phyloP scores from a whole-genome alignment of 1,140 invertebrate species.

The Camponotus floridanus region DNA sequence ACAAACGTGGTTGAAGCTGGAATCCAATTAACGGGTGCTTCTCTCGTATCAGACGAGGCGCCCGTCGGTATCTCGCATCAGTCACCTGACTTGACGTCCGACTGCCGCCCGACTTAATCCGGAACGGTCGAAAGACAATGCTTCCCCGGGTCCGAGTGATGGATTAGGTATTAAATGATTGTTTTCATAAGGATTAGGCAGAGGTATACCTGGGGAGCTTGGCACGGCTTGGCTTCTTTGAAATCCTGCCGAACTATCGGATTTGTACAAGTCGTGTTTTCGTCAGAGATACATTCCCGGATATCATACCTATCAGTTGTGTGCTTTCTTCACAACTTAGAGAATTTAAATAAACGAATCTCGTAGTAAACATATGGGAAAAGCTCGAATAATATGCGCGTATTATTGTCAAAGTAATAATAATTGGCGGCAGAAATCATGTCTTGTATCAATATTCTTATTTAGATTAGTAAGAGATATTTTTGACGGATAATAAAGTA shows the following conservation, averaged over 20 bases:
- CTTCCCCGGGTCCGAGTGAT: slow-evolving; percentile 64
- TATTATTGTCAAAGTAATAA: neutral
- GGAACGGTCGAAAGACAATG: slow-evolving; percentile 72
- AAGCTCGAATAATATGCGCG: neutral
- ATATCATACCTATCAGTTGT: slow-evolving; percentile 52
- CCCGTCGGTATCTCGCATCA: slow-evolving; percentile 63
- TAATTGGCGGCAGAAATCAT: too few species aligned
- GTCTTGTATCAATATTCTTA: neutral
- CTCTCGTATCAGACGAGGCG: slow-evolving; percentile 39
- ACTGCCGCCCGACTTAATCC: slow-evolving; percentile 73
- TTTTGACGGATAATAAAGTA: neutral
- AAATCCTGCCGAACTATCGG: neutral
- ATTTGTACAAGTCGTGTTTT: slow-evolving; percentile 73
- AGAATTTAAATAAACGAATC: neutral
- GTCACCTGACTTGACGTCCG: slow-evolving; percentile 68
- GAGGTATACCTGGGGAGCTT: slow-evolving; percentile 7
- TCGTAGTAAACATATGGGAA: neutral
- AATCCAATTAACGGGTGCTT: slow-evolving; percentile 76
- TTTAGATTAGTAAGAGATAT: neutral
- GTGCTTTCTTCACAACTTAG: neutral
- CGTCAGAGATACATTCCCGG: slow-evolving; percentile 48
- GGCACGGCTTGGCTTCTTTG: slow-evolving; percentile 15
- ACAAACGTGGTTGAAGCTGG: slow-evolving; percentile 48
- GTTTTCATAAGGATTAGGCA: slow-evolving; percentile 81
- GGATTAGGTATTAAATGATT: slow-evolving; percentile 81